Evolutionary conservation across 2,113 vertebrate genomes (phyloP).

Genomic region (Mustela nigripes): DNA sequence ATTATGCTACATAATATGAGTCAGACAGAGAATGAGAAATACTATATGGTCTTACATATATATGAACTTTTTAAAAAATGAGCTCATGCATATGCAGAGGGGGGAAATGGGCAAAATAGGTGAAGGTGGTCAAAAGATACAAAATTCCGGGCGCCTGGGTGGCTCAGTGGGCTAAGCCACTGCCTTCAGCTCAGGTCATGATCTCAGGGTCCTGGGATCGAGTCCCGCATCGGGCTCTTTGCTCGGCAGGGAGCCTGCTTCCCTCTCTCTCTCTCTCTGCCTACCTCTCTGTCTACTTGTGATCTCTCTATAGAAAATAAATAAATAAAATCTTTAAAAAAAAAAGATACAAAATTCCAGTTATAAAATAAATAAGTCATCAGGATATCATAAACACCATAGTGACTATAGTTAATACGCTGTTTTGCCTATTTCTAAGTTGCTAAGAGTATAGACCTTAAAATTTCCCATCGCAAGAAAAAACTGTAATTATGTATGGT

Average conservation of each 20-base stretch:
- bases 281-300: no score
- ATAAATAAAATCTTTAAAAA: no score
- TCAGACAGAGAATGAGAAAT: background rate
- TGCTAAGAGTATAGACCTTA: background rate
- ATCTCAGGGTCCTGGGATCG: no score
- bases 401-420: background rate
- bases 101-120: background rate
- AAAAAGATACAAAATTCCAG: background rate
- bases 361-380: background rate
- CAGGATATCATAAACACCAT: background rate
- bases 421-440: background rate
- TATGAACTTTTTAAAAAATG: background rate
- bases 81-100: background rate
- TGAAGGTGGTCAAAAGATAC: background rate
- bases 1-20: background rate
- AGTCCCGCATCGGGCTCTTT: no score
- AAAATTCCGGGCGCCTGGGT: background rate
- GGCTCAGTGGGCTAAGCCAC: no score
- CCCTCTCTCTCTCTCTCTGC: no score
- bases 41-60: background rate
- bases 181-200: no score
- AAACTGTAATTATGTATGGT: background rate
- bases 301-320: no score
- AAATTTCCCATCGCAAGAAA: slow-evolving; percentile 1
- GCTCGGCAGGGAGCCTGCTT: no score